phyloP scores from a whole-genome alignment of 2,113 vertebrate species.

The Spea bombifrons region DNA sequence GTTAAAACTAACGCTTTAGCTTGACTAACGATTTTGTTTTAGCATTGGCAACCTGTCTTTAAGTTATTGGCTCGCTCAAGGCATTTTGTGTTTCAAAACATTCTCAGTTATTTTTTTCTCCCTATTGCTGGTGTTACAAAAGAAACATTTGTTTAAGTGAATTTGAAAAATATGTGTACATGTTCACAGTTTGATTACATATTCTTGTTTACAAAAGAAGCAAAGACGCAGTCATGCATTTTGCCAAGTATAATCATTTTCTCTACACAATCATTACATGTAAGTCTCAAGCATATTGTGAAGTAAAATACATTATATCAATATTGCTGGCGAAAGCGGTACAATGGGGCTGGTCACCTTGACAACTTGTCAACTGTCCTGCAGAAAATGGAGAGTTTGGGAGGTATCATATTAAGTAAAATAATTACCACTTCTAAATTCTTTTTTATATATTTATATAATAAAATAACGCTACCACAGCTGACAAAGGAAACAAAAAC shows the following conservation, averaged over 20 bases:
- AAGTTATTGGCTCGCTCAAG: constrained; percentile 25
- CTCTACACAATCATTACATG: constrained; percentile 8
- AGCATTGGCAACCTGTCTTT: constrained; percentile 20
- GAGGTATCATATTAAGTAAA: too few relatives aligned
- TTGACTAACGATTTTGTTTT: constrained; percentile 18
- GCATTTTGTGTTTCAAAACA: constrained; percentile 30
- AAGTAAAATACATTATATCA: background rate
- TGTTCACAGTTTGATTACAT: constrained; percentile 17
- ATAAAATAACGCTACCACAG: too few relatives aligned
- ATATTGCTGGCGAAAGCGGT: background rate
- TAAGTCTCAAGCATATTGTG: constrained; percentile 7
- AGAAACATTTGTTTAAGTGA: constrained; percentile 23
- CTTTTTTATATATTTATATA: too few relatives aligned
- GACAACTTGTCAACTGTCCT: too few relatives aligned
- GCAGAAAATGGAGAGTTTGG: too few relatives aligned
- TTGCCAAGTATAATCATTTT: background rate
- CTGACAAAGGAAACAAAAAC: too few relatives aligned
- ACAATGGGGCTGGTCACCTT: too few relatives aligned
- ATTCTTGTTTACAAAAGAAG: constrained; percentile 24
- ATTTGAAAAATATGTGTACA: constrained; percentile 32
- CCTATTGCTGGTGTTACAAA: constrained; percentile 3
- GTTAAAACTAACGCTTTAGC: too few relatives aligned
- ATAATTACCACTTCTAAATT: too few relatives aligned
- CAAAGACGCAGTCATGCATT: constrained; percentile 27
- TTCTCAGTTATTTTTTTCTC: constrained; percentile 3